Base-by-base conservation (phyloP, 2,888 invertebrate genomes). In the Lepetodrilus schrolli region DNA sequence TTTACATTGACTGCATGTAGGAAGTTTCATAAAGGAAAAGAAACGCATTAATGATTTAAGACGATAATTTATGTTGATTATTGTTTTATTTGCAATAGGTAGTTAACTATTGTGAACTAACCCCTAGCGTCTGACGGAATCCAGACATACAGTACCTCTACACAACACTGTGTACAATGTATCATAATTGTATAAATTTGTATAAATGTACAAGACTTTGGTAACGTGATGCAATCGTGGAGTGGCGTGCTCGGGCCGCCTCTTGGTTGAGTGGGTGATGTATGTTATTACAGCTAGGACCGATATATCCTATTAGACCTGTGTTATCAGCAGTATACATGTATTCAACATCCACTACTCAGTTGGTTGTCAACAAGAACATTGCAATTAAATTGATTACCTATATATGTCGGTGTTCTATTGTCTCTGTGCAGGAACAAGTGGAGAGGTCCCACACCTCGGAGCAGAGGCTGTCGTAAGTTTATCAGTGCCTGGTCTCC, bases 151-250 rank as follows among this genome's bases (percentile, higher is more conserved):
- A 4, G 43, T 17, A 10, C 13, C 8, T 43, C 17, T 17, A 43
- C 43, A 17, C 43, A 43, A 17, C 17, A 17, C 43, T 43, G 43
- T 17, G 58, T 58, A 58, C 58, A 58, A 58, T 58, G 58, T 58
- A 30, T 58, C 26, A 58, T 58, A 58, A 58, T 58, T 58, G 58
- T 58, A 58, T 58, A 58, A 58, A 58, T 58, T 58, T 58, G 58
- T 58, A 58, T 30, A 58, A 58, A 58, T 13, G 30, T 58, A 34
- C 17, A 30, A 23, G 34, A 58, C 30, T 26, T 58, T 58, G 34
- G 34, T 58, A 17, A 43, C 43, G 13, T 58, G 58, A 58, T 58
- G 58, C 58, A 58, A 58, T 30, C 58, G 23, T 58, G 58, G 58
- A 58, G 58, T 58, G 58, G n/a, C n/a, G n/a, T n/a, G n/a, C n/a